phyloP scores from a whole-genome alignment of 2,797 vertebrate genomes.

The Danio kyathit region DNA sequence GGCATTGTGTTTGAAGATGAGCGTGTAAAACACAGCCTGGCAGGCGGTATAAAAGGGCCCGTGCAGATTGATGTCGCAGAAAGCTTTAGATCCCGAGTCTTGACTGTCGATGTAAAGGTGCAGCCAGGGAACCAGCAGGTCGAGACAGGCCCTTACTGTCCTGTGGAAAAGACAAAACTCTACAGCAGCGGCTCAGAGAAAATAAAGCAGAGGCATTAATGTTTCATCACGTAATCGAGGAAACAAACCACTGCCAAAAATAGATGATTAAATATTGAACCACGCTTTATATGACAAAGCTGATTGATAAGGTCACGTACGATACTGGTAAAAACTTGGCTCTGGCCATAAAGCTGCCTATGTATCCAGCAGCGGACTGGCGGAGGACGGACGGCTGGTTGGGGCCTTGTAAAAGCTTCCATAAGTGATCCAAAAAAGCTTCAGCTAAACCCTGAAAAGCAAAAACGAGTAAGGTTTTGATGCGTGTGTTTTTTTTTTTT shows the following conservation, averaged over 20 bases:
- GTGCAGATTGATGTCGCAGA: constrained; percentile 89
- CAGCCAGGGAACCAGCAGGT: constrained; percentile 91
- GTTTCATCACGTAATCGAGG: neutral
- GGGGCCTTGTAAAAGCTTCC: constrained; percentile 90
- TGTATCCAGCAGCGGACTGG: constrained; percentile 89
- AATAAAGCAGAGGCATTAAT: neutral
- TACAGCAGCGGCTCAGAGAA: neutral
- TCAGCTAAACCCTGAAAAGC: constrained; percentile 87
- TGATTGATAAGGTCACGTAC: constrained; percentile 79
- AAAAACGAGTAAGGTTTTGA: neutral
- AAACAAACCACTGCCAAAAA: constrained; percentile 4
- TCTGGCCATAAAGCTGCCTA: constrained; percentile 94
- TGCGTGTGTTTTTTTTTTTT: no score
- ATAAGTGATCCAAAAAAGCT: constrained; percentile 94
- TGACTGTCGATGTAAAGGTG: constrained; percentile 92
- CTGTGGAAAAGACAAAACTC: constrained; percentile 60
- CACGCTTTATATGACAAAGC: neutral
- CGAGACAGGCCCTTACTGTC: constrained; percentile 89
- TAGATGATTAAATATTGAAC: constrained; percentile 1
- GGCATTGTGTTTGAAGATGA: constrained; percentile 90
- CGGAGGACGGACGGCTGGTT: constrained; percentile 89
- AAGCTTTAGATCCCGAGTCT: constrained; percentile 84
- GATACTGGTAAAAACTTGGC: constrained; percentile 90
- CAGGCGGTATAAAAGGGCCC: constrained; percentile 92
- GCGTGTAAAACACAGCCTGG: constrained; percentile 91